A percentile compares a stretch with the other conserved stretches of the same genome.
These are phyloP conservation scores for Leptarthrus brevirostris DNA, from an alignment of 2,888 invertebrate genomes.

Conservation along the genomic window DNA sequence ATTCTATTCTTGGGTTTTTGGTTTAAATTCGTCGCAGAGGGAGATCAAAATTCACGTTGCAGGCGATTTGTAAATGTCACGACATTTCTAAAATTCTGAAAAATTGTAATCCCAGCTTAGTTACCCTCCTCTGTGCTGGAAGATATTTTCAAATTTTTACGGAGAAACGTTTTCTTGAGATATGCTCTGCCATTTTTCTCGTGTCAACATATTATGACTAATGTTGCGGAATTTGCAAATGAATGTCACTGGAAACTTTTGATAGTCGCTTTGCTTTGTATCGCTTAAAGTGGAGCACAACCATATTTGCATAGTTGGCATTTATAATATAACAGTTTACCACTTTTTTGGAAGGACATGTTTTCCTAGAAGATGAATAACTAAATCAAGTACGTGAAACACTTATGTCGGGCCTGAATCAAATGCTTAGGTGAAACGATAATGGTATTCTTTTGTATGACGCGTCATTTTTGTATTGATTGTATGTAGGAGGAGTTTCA, in stretches of 20 bases:
- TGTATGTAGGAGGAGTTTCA: too few relatives aligned
- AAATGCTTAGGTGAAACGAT: too few relatives aligned
- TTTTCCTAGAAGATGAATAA: too few relatives aligned
- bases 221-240: conserved; percentile 32
- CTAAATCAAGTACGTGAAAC: too few relatives aligned
- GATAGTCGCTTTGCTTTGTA: conserved; percentile 14
- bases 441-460: too few relatives aligned
- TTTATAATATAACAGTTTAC: too few relatives aligned
- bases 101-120: conserved; percentile 46
- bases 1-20: background rate
- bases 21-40: background rate
- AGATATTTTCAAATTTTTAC: conserved; percentile 23
- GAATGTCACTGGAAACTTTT: conserved; percentile 16
- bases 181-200: conserved; percentile 28
- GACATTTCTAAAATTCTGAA: conserved; percentile 29
- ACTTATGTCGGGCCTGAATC: too few relatives aligned
- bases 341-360: too few relatives aligned
- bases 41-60: conserved; percentile 24
- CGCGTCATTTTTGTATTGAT: too few relatives aligned
- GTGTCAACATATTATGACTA: conserved; percentile 34
- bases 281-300: conserved; percentile 12
- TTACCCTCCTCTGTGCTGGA: background rate
- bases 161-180: conserved; percentile 21
- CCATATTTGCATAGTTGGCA: conserved; percentile 19
- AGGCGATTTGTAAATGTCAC: conserved; percentile 34